Base-by-base conservation (phyloP, 2,888 invertebrate genomes). In the Drosophila nigritarsus region DNA sequence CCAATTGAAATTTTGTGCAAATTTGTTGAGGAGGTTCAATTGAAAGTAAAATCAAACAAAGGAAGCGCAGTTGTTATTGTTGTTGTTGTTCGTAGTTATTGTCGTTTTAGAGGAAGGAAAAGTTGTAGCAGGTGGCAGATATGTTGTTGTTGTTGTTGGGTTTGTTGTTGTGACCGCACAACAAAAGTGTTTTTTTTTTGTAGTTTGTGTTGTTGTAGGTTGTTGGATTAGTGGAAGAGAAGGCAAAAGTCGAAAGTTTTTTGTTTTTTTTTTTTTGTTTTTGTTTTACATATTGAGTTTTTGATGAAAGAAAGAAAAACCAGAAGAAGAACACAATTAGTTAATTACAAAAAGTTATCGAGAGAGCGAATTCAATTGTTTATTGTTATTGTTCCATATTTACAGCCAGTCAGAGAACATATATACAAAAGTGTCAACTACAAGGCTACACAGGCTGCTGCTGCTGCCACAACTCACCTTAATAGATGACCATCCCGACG, bases 401-500 rank as follows among this genome's bases (percentile, higher is more conserved):
- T 36, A 78, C 72, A 63, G 63, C 34, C 65, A 78, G 80, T 77
- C 73, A 65, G 40, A 66, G 53, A 75, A 80, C 73, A 75, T 61
- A 70, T 15, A 30, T 32, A 45, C 20, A 45, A 20, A 38, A 71
- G 59, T 58, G 61, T 73, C 68, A 56, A 67, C 61, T 73, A 64
- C 65, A 59, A 70, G 69, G 27, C 40, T 45, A 62, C 49, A 29
- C 13, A 48, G 27, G 40, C 20, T 30, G 30, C 51, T 24, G 15
- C 38, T 24, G 9, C 30, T 24, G 55, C 58, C 48, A 45, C 45
- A 15, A 81, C 89, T 69, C 82, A 97, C 98, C 97, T 97, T 94
- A 98, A 95, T 92, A 98, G 95, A 94, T 97, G 97, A 91, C 97
- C 97, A 93, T 97, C 97, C 86, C 97, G 95, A 88, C 97, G 95